phyloP scores from a whole-genome alignment of 2,888 invertebrate species.

The Tribolium freemani region DNA sequence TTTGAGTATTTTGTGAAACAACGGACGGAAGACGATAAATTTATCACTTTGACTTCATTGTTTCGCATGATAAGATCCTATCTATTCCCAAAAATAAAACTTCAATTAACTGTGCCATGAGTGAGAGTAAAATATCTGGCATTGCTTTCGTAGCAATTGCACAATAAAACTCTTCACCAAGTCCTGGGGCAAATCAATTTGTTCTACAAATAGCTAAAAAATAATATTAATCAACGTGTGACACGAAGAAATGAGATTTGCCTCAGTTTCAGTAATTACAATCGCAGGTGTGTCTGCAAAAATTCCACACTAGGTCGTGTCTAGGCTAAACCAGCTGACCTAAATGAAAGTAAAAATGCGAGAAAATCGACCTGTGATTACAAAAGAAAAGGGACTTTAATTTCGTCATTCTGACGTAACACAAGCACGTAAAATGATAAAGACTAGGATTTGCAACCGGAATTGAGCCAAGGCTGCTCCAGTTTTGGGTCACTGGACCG shows the following conservation, averaged over 20 bases:
- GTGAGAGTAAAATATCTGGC: background rate
- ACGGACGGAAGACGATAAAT: slow-evolving; percentile 7
- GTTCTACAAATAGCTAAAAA: background rate
- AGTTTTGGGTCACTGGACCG: slow-evolving; percentile 29
- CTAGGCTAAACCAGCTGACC: slow-evolving; percentile 4
- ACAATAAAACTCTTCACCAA: background rate
- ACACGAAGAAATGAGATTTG: background rate
- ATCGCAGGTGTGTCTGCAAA: slow-evolving; percentile 8
- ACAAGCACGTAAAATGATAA: slow-evolving; percentile 1
- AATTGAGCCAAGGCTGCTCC: slow-evolving; percentile 32
- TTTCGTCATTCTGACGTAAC: slow-evolving; percentile 23
- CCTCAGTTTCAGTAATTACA: background rate
- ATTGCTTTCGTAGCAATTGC: background rate
- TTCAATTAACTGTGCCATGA: background rate
- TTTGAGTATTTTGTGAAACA: background rate
- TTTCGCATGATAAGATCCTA: slow-evolving; percentile 13
- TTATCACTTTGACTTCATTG: slow-evolving; percentile 14
- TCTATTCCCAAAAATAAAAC: background rate
- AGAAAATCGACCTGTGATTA: background rate
- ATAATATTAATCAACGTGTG: background rate
- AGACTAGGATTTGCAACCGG: slow-evolving; percentile 31
- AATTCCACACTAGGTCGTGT: slow-evolving; percentile 4
- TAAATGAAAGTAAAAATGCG: background rate
- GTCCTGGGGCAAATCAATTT: background rate
- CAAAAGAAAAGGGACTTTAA: background rate